Evolutionary conservation across 2,888 invertebrate species (phyloP).

Genomic region (Eristalis arbustorum): DNA sequence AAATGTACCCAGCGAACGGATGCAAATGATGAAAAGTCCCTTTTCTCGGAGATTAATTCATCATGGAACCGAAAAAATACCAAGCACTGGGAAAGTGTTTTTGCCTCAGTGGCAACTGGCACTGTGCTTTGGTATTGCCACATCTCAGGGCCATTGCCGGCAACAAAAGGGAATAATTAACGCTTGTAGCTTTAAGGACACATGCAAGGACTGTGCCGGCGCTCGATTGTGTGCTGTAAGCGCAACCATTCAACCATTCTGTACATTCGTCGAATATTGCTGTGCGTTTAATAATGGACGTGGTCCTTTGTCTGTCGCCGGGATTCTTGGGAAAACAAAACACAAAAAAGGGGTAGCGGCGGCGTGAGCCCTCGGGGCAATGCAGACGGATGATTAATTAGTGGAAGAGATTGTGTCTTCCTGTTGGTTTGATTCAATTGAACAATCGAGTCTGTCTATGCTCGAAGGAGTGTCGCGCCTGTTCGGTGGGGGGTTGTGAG

Average conservation of each 20-base stretch:
- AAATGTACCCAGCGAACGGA: constrained; percentile 5
- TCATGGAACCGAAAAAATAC: constrained; percentile 35
- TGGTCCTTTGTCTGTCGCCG: neutral
- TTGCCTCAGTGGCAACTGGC: neutral
- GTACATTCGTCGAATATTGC: neutral
- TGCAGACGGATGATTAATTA: neutral
- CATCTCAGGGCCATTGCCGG: constrained; percentile 18
- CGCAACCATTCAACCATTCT: neutral
- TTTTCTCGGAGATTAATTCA: constrained; percentile 58
- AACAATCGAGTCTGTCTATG: constrained; percentile 11
- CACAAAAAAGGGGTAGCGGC: neutral
- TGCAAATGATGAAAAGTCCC: constrained; percentile 42
- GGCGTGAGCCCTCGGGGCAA: neutral
- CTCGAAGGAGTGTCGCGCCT: neutral
- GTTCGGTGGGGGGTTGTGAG: too few relatives aligned
- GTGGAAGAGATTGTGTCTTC: constrained; percentile 3
- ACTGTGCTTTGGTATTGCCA: constrained; percentile 2
- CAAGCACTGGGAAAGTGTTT: constrained; percentile 13
- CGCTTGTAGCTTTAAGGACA: constrained; percentile 30
- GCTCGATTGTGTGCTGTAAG: neutral
- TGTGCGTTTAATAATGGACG: neutral
- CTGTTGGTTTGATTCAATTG: constrained; percentile 15
- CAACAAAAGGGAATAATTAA: constrained; percentile 45
- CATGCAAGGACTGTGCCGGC: neutral
- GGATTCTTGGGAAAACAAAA: neutral